Percentiles rank a stretch among this genome's conserved stretches.
phyloP scores from a whole-genome alignment of 2,888 invertebrate genomes.

The Hydropsyche betteni region DNA sequence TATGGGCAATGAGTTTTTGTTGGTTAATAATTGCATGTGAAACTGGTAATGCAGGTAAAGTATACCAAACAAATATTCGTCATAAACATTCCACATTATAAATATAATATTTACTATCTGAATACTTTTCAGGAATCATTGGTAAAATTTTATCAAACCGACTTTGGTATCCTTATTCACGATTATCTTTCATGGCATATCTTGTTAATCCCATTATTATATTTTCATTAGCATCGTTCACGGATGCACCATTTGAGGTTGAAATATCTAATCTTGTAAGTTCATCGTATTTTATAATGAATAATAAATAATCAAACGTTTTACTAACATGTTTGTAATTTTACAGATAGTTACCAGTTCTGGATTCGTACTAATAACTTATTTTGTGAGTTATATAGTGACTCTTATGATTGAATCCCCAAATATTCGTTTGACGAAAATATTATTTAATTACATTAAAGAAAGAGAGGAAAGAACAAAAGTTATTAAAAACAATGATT shows the following conservation, averaged over 20 bases:
- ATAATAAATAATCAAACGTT: too few species aligned
- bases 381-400: conserved; percentile 1
- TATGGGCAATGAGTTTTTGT: conserved; percentile 62
- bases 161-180: conserved; percentile 56
- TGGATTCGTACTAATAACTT: conserved; percentile 25
- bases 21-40: conserved; percentile 62
- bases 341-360: conserved; percentile 19
- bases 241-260: neutral
- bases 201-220: conserved; percentile 1
- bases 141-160: conserved; percentile 52
- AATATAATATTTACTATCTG: neutral
- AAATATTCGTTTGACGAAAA: neutral
- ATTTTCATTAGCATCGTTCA: neutral
- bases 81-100: neutral
- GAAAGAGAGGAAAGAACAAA: too few species aligned
- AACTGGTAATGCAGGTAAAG: conserved; percentile 62
- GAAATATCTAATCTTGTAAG: conserved; percentile 12
- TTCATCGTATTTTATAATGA: too few species aligned
- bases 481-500: too few species aligned
- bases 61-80: neutral
- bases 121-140: neutral
- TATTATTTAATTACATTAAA: neutral
- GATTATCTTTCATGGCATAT: conserved; percentile 60
- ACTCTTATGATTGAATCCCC: conserved; percentile 34
- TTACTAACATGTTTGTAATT: neutral